phyloP scores from a whole-genome alignment of 92 coral and sea anemone genomes.

The Bergia puertoricense region DNA sequence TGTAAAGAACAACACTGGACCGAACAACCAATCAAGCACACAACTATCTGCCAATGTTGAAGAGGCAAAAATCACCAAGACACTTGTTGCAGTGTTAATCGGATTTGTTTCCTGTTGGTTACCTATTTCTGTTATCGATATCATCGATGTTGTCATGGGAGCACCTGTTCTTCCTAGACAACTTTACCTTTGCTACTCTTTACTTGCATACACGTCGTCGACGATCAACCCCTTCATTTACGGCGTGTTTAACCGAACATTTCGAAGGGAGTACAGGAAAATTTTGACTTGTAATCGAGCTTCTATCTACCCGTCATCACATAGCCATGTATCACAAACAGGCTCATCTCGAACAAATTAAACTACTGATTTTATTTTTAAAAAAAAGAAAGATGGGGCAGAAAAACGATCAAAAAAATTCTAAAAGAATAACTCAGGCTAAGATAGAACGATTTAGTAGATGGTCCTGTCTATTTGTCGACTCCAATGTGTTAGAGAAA shows the following conservation, averaged over 20 bases:
- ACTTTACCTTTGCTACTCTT: constrained; percentile 58
- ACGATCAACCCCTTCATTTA: constrained; percentile 68
- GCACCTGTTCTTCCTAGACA: constrained; percentile 52
- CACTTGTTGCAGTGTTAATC: constrained; percentile 63
- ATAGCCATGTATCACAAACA: not conserved
- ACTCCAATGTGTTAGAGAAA: too few relatives aligned
- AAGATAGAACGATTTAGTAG: too few relatives aligned
- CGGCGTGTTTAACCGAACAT: constrained; percentile 62
- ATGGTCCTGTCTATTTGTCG: too few relatives aligned
- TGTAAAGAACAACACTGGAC: constrained; percentile 33
- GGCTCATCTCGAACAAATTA: not conserved
- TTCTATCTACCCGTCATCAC: not conserved
- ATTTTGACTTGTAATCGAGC: constrained; percentile 25
- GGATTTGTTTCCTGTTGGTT: constrained; percentile 73
- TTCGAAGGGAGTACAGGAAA: constrained; percentile 57
- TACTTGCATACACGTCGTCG: constrained; percentile 56
- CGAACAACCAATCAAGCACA: constrained; percentile 7
- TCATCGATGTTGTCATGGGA: constrained; percentile 54
- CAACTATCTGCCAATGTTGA: constrained; percentile 61
- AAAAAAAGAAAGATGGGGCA: too few relatives aligned
- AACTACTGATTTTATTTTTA: not conserved
- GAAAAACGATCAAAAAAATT: too few relatives aligned
- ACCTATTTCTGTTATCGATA: constrained; percentile 59
- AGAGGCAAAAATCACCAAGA: constrained; percentile 77
- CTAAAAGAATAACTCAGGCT: too few relatives aligned